These are phyloP conservation scores for Philonicus albiceps DNA, from an alignment of 2,888 invertebrate species.

Conservation along the genomic window DNA sequence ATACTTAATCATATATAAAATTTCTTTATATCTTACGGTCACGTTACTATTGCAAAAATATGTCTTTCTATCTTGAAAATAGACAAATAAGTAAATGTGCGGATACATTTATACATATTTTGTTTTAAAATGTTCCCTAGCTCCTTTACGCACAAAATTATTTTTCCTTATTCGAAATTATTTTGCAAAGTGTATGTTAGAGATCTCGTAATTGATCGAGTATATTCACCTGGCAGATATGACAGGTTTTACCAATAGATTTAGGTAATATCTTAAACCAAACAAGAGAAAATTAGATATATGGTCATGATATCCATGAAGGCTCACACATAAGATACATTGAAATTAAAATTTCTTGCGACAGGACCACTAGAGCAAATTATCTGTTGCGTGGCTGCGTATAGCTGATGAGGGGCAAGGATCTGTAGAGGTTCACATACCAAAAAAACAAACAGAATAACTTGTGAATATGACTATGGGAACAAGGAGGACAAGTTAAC, in stretches of 20 bases:
- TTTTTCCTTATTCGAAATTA: not conserved
- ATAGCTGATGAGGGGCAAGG: not conserved
- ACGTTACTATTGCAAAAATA: no score
- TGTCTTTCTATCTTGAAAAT: no score
- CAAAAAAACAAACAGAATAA: not conserved
- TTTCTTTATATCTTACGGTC: no score
- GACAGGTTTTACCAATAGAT: not conserved
- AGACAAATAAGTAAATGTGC: no score
- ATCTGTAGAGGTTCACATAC: not conserved
- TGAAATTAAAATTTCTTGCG: slow-evolving; percentile 28
- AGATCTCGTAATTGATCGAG: slow-evolving; percentile 14
- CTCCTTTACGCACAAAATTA: not conserved
- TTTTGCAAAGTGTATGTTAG: not conserved
- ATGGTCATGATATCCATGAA: not conserved
- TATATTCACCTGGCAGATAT: slow-evolving; percentile 12
- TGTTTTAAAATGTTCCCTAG: no score
- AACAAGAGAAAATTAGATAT: not conserved
- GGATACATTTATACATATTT: no score
- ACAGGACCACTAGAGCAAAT: slow-evolving; percentile 23
- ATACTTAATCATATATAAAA: no score
- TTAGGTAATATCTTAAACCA: slow-evolving; percentile 13
- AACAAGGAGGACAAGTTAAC: not conserved
- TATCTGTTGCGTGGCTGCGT: not conserved
- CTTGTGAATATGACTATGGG: not conserved
- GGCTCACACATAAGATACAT: not conserved